Percentiles rank a stretch among this genome's conserved stretches.
phyloP scores from a whole-genome alignment of 2,888 invertebrate species.

The Drosophila testacea region DNA sequence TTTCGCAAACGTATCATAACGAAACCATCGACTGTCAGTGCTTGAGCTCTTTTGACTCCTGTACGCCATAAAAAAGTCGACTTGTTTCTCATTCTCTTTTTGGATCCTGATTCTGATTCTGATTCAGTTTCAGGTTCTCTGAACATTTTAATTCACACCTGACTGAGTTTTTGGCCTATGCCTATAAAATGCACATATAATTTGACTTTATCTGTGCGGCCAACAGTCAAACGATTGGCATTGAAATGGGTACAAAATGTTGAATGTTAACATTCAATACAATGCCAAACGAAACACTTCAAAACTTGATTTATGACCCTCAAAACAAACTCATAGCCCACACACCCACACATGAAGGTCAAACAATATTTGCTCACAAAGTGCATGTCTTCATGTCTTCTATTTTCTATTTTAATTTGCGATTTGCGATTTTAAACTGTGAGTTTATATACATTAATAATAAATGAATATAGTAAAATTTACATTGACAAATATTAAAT shows the following conservation, averaged over 20 bases:
- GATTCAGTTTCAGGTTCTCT: slow-evolving; percentile 1
- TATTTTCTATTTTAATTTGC: neutral
- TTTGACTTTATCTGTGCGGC: slow-evolving; percentile 73
- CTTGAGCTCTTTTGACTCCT: slow-evolving; percentile 34
- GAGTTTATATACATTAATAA: too few species aligned
- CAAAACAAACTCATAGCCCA: neutral
- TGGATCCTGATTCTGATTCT: neutral
- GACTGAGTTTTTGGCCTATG: slow-evolving; percentile 45
- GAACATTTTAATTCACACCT: slow-evolving; percentile 51
- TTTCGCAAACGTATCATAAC: slow-evolving; percentile 38
- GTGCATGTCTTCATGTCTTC: slow-evolving; percentile 16
- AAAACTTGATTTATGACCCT: slow-evolving; percentile 51
- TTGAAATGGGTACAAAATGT: slow-evolving; percentile 61
- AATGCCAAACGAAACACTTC: slow-evolving; percentile 26
- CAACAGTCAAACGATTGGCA: slow-evolving; percentile 64
- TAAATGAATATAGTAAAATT: too few species aligned
- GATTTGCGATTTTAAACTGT: too few species aligned
- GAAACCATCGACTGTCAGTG: slow-evolving; percentile 57
- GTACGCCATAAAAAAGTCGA: slow-evolving; percentile 40
- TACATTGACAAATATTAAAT: too few species aligned
- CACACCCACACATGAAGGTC: neutral
- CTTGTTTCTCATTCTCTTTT: slow-evolving; percentile 11
- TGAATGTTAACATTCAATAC: slow-evolving; percentile 41
- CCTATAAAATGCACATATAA: slow-evolving; percentile 58
- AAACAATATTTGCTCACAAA: slow-evolving; percentile 3